Percentiles rank a stretch among this genome's conserved stretches.
Conservation (phyloP, 2,113 vertebrate species). For the Spilogale gracilis region DNA sequence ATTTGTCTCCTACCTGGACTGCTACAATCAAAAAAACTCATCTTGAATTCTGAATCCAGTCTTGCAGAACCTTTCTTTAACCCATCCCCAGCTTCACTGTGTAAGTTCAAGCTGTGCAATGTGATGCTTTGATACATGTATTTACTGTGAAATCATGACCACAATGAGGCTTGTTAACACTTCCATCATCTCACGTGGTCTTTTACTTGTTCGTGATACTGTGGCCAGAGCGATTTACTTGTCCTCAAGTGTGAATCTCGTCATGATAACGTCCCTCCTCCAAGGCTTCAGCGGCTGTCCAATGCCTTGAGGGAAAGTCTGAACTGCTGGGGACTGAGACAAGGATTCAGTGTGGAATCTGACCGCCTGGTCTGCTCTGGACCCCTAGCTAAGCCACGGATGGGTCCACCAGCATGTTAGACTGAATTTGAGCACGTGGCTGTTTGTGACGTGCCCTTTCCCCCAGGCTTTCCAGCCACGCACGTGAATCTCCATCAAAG, state of each 20-base stretch:
- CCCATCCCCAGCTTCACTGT: not conserved
- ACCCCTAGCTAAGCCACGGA: not conserved
- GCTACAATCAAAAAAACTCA: not conserved
- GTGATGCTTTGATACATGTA: not conserved
- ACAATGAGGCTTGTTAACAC: not conserved
- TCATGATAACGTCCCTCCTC: not conserved
- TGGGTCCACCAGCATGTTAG: no score
- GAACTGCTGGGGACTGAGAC: not conserved
- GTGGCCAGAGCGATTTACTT: not conserved
- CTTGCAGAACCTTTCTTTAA: not conserved
- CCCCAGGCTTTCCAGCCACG: no score
- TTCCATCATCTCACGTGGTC: not conserved
- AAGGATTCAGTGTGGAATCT: not conserved
- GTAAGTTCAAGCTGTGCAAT: not conserved
- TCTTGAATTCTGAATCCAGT: not conserved
- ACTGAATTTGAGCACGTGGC: not conserved
- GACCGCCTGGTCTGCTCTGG: not conserved
- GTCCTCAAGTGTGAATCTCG: not conserved
- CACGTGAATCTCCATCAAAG: not conserved
- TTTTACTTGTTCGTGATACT: not conserved
- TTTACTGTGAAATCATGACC: not conserved
- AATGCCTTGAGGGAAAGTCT: not conserved
- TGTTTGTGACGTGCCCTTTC: not conserved
- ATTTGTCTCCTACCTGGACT: slow-evolving; percentile 3
- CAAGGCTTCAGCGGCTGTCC: not conserved